Evolutionary conservation across 2,113 vertebrate genomes (phyloP).

Genomic region (Peromyscus leucopus): DNA sequence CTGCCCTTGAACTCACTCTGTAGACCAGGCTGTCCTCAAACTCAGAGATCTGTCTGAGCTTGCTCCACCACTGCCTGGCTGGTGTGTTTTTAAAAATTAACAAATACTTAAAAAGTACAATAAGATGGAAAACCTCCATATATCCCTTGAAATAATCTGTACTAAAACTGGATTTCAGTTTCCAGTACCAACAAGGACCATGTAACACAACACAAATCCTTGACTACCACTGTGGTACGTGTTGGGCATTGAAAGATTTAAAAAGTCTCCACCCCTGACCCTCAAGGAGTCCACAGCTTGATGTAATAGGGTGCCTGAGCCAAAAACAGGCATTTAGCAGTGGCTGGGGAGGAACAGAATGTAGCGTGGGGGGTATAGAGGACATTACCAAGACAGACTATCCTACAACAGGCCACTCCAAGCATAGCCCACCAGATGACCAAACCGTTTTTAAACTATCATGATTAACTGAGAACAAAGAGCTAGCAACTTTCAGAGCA

Average conservation of each 20-base stretch:
- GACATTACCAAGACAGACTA: constrained; percentile 13
- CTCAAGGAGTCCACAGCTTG: background rate
- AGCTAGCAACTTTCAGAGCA: background rate
- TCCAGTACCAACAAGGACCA: background rate
- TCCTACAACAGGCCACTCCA: background rate
- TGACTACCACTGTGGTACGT: background rate
- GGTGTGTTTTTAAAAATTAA: background rate
- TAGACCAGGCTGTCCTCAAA: background rate
- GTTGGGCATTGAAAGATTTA: background rate
- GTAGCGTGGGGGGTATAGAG: constrained; percentile 1
- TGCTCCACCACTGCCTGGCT: background rate
- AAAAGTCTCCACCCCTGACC: background rate
- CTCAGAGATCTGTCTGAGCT: background rate
- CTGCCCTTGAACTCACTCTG: background rate
- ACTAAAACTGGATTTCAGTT: constrained; percentile 1
- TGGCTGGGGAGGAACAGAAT: background rate
- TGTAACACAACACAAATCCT: background rate
- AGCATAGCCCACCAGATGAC: background rate
- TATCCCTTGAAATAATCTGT: background rate
- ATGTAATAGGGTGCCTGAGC: constrained; percentile 4
- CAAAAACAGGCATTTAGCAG: constrained; percentile 52
- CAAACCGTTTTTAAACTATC: background rate
- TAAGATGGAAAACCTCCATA: background rate
- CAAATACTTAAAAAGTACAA: constrained; percentile 14
- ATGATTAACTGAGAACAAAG: background rate